phyloP scores from a whole-genome alignment of 2,113 vertebrate species.

The Struthio camelus region DNA sequence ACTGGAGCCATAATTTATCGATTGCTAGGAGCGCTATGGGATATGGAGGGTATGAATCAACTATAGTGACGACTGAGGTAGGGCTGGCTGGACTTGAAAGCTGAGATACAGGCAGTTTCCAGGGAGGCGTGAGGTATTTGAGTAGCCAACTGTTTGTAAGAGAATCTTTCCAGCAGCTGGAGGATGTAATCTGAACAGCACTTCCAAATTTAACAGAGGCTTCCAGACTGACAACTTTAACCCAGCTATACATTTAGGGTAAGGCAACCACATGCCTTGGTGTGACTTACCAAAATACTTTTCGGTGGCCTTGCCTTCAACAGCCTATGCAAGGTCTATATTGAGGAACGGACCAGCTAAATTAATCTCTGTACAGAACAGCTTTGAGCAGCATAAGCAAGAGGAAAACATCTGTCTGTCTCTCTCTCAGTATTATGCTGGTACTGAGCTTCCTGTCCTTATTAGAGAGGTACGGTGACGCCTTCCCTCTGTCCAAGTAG shows the following conservation, averaged over 20 bases:
- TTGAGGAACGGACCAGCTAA: background rate
- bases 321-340: background rate
- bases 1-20: conserved; percentile 31
- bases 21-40: background rate
- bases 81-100: conserved; percentile 38
- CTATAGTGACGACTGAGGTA: background rate
- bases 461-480: background rate
- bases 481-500: background rate
- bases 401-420: background rate
- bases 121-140: conserved; percentile 23
- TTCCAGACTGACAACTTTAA: background rate
- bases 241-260: background rate
- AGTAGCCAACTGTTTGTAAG: conserved; percentile 62
- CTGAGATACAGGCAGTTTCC: conserved; percentile 6
- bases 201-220: conserved; percentile 38
- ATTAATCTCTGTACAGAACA: background rate
- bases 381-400: background rate
- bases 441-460: background rate
- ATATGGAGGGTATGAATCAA: conserved; percentile 43
- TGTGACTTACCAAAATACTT: background rate
- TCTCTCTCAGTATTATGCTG: background rate
- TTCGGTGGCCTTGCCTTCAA: background rate
- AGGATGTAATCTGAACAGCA: conserved; percentile 33
- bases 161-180: conserved; percentile 61
- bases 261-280: background rate